Conservation (phyloP, 64 coral and sea anemone species). For the Cladopsammia gracilis region DNA sequence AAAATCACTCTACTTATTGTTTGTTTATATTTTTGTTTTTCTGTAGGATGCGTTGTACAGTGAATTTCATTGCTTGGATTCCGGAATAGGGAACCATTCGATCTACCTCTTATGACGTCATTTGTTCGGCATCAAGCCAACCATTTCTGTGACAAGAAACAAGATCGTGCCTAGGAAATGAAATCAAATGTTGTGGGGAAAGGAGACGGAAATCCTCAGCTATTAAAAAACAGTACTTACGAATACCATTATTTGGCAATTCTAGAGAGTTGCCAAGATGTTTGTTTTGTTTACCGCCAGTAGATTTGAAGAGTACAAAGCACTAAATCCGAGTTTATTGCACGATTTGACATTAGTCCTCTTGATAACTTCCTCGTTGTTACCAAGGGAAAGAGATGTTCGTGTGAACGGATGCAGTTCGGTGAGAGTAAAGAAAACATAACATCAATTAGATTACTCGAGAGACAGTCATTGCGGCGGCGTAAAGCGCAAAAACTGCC, state of each 20-base stretch:
- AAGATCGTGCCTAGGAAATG: background rate
- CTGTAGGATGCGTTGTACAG: slow-evolving; percentile 21
- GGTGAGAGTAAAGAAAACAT: too few species aligned
- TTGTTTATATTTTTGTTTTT: background rate
- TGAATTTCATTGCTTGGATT: background rate
- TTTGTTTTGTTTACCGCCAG: background rate
- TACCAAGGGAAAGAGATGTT: too few species aligned
- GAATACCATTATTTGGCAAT: background rate
- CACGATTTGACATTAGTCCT: too few species aligned
- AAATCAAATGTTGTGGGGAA: background rate
- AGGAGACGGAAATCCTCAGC: background rate
- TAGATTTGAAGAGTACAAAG: background rate
- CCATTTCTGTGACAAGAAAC: background rate
- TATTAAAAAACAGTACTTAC: background rate
- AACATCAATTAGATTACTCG: too few species aligned
- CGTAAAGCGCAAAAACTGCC: too few species aligned
- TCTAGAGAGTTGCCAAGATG: background rate
- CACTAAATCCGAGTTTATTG: too few species aligned
- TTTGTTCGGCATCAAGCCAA: background rate
- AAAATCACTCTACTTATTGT: too few species aligned
- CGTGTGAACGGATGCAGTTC: too few species aligned
- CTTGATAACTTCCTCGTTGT: too few species aligned
- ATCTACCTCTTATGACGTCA: background rate
- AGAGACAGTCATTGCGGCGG: too few species aligned
- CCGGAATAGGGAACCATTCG: background rate